Conservation (phyloP, 92 coral and sea anemone genomes). For the Actinernus sp. region DNA sequence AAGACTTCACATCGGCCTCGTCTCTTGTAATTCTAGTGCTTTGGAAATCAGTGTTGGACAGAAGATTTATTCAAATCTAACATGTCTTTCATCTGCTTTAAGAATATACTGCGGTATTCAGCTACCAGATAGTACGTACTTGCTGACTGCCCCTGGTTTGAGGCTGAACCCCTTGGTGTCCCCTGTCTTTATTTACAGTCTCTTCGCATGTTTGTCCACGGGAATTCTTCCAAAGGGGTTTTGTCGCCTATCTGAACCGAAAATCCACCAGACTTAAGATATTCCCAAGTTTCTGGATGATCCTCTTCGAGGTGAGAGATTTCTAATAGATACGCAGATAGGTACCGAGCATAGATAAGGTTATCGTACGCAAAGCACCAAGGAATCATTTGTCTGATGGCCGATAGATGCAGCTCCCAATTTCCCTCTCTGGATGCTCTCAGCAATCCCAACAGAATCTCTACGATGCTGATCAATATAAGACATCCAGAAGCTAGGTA, state of each 20-base stretch:
- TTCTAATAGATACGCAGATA: conserved; percentile 28
- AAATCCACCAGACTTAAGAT: conserved; percentile 40
- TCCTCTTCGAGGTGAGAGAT: conserved; percentile 55
- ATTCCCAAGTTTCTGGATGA: conserved; percentile 35
- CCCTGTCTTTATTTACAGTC: too few species aligned
- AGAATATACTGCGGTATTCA: conserved; percentile 19
- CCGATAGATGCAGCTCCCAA: conserved; percentile 48
- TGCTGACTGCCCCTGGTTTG: conserved; percentile 26
- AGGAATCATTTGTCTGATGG: conserved; percentile 36
- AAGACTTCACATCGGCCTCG: too few species aligned
- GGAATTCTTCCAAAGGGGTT: conserved; percentile 38
- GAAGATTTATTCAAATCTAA: not conserved
- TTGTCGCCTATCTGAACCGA: conserved; percentile 31
- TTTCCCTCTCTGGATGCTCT: too few species aligned
- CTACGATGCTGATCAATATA: too few species aligned
- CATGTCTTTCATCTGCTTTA: conserved; percentile 11
- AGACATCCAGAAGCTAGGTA: conserved; percentile 56
- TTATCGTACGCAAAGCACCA: conserved; percentile 60
- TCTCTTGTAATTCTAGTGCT: too few species aligned
- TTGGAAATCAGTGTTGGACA: too few species aligned
- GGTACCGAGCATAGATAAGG: conserved; percentile 38
- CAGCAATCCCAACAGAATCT: too few species aligned
- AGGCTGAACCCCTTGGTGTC: too few species aligned
- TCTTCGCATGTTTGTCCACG: conserved; percentile 39
- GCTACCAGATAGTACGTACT: conserved; percentile 3